Percentiles rank a stretch among this genome's conserved stretches.
Conservation (phyloP, 2,888 invertebrate genomes). For the Brachypalpus laphriformis region DNA sequence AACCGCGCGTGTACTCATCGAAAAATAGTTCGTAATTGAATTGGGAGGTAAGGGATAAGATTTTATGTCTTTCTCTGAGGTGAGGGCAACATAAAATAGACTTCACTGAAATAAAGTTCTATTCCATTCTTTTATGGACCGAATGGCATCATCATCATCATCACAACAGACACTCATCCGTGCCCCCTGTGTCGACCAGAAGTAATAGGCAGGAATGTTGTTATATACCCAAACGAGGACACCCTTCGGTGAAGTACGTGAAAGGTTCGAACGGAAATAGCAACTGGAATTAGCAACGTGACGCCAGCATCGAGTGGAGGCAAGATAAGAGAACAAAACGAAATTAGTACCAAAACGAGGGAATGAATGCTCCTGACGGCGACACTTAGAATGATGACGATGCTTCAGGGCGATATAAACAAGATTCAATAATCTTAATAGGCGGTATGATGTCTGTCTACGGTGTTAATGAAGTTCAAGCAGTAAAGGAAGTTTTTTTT, state of each 20-base stretch:
- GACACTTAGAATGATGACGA: slow-evolving; percentile 6
- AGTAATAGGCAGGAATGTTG: slow-evolving; percentile 11
- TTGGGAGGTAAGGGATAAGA: neutral
- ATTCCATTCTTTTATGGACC: slow-evolving; percentile 37
- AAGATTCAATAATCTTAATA: slow-evolving; percentile 41
- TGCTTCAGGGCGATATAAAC: slow-evolving; percentile 40
- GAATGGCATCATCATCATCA: slow-evolving; percentile 35
- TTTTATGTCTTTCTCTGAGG: slow-evolving; percentile 6
- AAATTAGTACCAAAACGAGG: slow-evolving; percentile 6
- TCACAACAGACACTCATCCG: neutral
- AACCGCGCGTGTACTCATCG: slow-evolving; percentile 1
- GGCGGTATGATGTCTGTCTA: neutral
- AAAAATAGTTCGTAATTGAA: slow-evolving; percentile 27
- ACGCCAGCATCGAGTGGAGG: slow-evolving; percentile 32
- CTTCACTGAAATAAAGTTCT: slow-evolving; percentile 40
- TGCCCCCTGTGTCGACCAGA: slow-evolving; percentile 12
- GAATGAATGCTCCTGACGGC: neutral
- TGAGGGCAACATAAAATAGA: slow-evolving; percentile 20
- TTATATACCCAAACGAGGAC: neutral
- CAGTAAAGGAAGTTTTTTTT: neutral
- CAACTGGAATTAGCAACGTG: slow-evolving; percentile 40
- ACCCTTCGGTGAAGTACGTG: slow-evolving; percentile 4
- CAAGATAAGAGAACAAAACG: slow-evolving; percentile 6
- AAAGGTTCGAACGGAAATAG: slow-evolving; percentile 24
- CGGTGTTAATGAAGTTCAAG: neutral